Evolutionary conservation across 2,888 invertebrate species (phyloP), one percentile per base, ranked within the genome.

Genomic region (Cantharis rustica): DNA sequence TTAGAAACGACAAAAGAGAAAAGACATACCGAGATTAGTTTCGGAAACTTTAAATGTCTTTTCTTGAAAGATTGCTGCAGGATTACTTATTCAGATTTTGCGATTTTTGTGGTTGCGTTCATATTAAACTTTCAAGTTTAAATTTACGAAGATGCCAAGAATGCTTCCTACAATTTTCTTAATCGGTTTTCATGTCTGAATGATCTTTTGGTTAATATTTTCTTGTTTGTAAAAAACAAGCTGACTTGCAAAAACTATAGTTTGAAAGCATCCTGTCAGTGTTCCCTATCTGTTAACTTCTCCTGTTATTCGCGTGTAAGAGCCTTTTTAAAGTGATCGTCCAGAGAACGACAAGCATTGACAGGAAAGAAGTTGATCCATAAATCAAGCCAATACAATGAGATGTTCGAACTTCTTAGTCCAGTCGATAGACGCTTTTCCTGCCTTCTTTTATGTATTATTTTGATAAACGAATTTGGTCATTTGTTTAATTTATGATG

Each of bases 321-420:
- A 17, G 71, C 27, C 68, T 61, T 68, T 72, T 47, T 64, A 62
- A 75, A 72, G 72, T 71, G 69, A 73, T 77, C 73, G 76, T 68
- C 68, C 73, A 71, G 63, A 73, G 23, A 73, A 68, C 76, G 76
- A 74, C 76, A 74, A 71, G 76, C 73, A 70, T 66, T 74, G 76
- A 74, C 79, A 77, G 77, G 78, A 77, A 83, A 81, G 79, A 81
- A 79, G 81, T 80, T 78, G 75, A 75, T 69, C 72, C 78, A 79
- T 82, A 82, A 83, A 83, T 83, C 82, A 82, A 81, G 78, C 78
- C 81, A 79, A 80, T 79, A 82, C 82, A 83, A 83, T 81, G 82
- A 79, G 81, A 83, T 79, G 80, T 80, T 79, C 72, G 27, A 71
- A 71, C 68, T 71, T 27, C 26, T 23, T 62, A 27, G 62, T 23